These are phyloP conservation scores for Drosophila mayri DNA, from an alignment of 1,140 invertebrate species.

Conservation along the genomic window DNA sequence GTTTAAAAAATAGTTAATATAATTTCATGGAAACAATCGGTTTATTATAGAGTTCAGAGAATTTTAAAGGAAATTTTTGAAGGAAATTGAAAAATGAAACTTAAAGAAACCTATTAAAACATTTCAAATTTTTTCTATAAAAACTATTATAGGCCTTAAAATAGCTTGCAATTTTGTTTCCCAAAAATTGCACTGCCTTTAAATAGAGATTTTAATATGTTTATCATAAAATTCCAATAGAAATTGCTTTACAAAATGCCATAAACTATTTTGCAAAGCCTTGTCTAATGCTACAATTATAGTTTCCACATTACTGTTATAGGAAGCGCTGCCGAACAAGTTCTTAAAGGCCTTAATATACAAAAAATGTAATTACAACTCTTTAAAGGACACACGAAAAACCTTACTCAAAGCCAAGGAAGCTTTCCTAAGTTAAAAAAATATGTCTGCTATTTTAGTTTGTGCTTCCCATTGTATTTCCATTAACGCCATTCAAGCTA, in stretches of 20 bases:
- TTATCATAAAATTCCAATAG: neutral
- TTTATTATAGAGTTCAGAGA: neutral
- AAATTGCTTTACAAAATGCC: neutral
- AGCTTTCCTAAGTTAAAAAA: neutral
- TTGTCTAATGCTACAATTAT: neutral
- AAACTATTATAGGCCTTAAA: neutral
- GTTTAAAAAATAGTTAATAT: slow-evolving; percentile 2
- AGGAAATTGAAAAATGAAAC: neutral
- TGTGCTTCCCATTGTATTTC: slow-evolving; percentile 3
- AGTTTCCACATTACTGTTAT: neutral
- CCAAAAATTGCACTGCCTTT: neutral
- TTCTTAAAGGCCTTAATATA: too few relatives aligned
- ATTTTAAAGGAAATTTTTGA: neutral
- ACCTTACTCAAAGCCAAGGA: neutral
- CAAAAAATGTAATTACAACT: neutral
- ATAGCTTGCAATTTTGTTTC: neutral
- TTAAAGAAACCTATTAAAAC: neutral
- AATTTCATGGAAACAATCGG: slow-evolving; percentile 2
- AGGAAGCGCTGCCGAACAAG: neutral
- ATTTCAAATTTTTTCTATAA: neutral
- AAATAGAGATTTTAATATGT: neutral
- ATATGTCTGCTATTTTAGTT: neutral
- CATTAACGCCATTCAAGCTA: neutral
- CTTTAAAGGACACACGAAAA: neutral
- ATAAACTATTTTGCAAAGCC: neutral